These are phyloP conservation scores for Bovichtus diacanthus DNA, from an alignment of 2,797 vertebrate species.

Conservation along the genomic window DNA sequence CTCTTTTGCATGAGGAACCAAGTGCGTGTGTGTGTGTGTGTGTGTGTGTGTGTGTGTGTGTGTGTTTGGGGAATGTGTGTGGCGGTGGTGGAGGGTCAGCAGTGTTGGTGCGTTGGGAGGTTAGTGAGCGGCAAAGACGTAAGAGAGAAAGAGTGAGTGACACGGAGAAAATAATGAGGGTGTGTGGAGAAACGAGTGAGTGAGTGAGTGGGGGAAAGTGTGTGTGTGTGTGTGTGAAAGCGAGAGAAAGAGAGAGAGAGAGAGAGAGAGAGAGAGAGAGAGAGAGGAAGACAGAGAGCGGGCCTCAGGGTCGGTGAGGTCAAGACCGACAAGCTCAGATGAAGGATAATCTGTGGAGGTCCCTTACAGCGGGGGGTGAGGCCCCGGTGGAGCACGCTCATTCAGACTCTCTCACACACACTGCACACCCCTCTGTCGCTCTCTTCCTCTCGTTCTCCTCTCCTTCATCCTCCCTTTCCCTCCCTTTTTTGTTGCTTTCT, in stretches of 20 bases:
- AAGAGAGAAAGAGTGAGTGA: conserved; percentile 44
- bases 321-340: conserved; percentile 81
- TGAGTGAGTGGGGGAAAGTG: conserved; percentile 23
- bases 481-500: conserved; percentile 51
- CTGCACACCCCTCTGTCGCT: not conserved
- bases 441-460: conserved; percentile 61
- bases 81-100: conserved; percentile 21
- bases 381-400: conserved; percentile 74
- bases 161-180: conserved; percentile 44
- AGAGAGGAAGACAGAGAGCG: conserved; percentile 39
- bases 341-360: conserved; percentile 87
- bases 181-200: conserved; percentile 15
- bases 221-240: conserved; percentile 7
- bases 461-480: conserved; percentile 52
- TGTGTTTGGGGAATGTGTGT: conserved; percentile 1
- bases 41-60: conserved; percentile 27
- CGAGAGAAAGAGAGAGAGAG: conserved; percentile 23
- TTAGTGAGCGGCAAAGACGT: conserved; percentile 50
- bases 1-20: conserved; percentile 40
- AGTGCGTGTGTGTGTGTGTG: conserved; percentile 21
- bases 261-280: conserved; percentile 20
- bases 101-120: conserved; percentile 22
- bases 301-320: conserved; percentile 75
- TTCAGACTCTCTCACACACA: conserved; percentile 60
- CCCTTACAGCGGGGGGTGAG: conserved; percentile 83